Evolutionary conservation across 2,888 invertebrate species (phyloP), one percentile per base, ranked within the genome.

Genomic region (Orthonevra nobilis): DNA sequence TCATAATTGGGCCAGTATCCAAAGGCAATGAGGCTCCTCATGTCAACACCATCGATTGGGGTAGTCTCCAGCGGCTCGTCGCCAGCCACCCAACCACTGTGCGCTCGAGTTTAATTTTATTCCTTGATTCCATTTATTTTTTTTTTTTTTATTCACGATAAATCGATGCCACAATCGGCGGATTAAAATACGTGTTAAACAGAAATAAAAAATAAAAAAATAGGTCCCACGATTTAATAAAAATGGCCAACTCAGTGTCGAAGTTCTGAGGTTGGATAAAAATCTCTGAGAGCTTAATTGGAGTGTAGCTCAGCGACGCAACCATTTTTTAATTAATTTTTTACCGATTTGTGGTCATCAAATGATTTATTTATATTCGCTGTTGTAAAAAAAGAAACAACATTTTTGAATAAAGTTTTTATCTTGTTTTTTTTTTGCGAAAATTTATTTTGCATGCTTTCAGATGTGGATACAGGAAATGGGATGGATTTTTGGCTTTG

Each of bases 1-100:
- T 70, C 70, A 77, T 77, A 77, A 77, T 77, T 77, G 75, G 75
- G 32, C 75, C 75, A 77, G 70, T 64, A 70, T 70, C 48, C 48
- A 23, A 23, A 17, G 38, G 40, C 64, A 48, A 56, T 63, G 56
- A 64, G 14, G 40, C 19, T 19, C n/a, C n/a, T 40, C 5, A 10
- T 40, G 9, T 7, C 19, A 17, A 19, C 44, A 20, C 20, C 10
- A 38, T 32, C 3, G 19, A 10, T 3, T 32, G n/a, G 10, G 30
- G n/a, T 9, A 28, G 38, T 17, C 14, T 3, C 14, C 15, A 32
- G n/a, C 2, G 6, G 28, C 12, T 19, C 50, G 60, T 60, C 58
- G 44, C 32, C 40, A n/a, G 15, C n/a, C 3, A 19, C 9, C 38
- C 9, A 36, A n/a, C 17, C 34, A 32, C 28, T 23, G 20, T 60